These are phyloP conservation scores for Plectus sambesii DNA, from an alignment of 1,140 invertebrate genomes.

Conservation along the genomic window DNA sequence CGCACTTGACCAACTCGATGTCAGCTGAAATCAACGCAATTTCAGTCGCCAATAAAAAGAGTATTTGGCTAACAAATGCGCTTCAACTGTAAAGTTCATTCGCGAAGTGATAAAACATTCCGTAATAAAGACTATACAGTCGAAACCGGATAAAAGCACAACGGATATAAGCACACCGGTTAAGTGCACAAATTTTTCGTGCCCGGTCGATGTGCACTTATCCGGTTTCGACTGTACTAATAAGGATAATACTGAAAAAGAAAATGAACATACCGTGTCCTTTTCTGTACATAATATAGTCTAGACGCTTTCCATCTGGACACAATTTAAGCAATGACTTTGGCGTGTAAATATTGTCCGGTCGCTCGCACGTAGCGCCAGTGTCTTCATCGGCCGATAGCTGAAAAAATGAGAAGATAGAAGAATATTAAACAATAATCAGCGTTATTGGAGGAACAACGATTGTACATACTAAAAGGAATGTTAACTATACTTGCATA, in stretches of 20 bases:
- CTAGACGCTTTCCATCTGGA: constrained; percentile 71
- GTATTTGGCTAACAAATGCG: too few relatives aligned
- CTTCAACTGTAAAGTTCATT: too few relatives aligned
- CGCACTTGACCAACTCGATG: constrained; percentile 1
- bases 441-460: constrained; percentile 5
- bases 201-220: too few relatives aligned
- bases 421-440: not conserved
- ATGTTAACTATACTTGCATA: too few relatives aligned
- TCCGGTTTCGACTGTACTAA: too few relatives aligned
- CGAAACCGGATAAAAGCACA: too few relatives aligned
- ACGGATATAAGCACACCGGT: too few relatives aligned
- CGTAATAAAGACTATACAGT: too few relatives aligned
- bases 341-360: constrained; percentile 68
- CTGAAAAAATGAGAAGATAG: constrained; percentile 7
- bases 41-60: too few relatives aligned
- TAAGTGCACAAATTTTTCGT: too few relatives aligned
- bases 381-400: constrained; percentile 21
- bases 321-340: constrained; percentile 50
- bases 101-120: too few relatives aligned
- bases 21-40: too few relatives aligned
- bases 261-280: constrained; percentile 42
- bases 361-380: constrained; percentile 64
- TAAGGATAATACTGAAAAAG: constrained; percentile 5
- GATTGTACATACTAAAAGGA: not conserved
- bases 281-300: constrained; percentile 66